Evolutionary conservation across 2,113 vertebrate species (phyloP).

Genomic region (Guaruba guarouba): DNA sequence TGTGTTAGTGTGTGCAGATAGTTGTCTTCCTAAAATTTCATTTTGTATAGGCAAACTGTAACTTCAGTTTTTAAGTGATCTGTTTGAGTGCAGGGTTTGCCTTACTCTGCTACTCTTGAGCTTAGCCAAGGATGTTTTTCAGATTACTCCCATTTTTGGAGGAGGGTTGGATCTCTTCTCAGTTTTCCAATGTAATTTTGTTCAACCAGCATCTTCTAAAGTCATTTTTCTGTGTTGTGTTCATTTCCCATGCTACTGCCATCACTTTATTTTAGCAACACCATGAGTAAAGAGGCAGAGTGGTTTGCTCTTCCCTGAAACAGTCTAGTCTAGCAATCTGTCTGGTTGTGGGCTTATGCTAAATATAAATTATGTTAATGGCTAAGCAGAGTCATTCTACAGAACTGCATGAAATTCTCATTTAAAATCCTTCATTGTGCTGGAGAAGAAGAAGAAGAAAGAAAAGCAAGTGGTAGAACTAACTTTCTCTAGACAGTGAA

Average conservation of each 20-base stretch:
- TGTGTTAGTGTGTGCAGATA: background rate
- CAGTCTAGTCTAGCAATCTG: background rate
- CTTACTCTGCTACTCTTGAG: background rate
- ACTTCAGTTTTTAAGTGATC: background rate
- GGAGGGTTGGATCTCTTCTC: background rate
- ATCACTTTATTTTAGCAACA: background rate
- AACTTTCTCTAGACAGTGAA: background rate
- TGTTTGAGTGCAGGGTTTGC: rapidly evolving
- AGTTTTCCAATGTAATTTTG: background rate
- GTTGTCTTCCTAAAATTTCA: background rate
- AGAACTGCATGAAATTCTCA: conserved; percentile 28
- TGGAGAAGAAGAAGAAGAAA: background rate
- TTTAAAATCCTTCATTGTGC: conserved; percentile 16
- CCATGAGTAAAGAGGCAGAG: background rate
- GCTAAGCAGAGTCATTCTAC: conserved; percentile 21
- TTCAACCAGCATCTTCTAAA: background rate
- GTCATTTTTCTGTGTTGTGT: background rate
- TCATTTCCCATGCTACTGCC: background rate
- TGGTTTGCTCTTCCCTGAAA: background rate
- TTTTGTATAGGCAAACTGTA: background rate
- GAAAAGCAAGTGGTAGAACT: background rate
- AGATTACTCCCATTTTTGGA: background rate
- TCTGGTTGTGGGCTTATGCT: conserved; percentile 46
- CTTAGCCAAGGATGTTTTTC: background rate
- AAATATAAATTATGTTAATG: conserved; percentile 57